Base-by-base conservation (phyloP, 2,888 invertebrate genomes). In the Neoscelio sp. region DNA sequence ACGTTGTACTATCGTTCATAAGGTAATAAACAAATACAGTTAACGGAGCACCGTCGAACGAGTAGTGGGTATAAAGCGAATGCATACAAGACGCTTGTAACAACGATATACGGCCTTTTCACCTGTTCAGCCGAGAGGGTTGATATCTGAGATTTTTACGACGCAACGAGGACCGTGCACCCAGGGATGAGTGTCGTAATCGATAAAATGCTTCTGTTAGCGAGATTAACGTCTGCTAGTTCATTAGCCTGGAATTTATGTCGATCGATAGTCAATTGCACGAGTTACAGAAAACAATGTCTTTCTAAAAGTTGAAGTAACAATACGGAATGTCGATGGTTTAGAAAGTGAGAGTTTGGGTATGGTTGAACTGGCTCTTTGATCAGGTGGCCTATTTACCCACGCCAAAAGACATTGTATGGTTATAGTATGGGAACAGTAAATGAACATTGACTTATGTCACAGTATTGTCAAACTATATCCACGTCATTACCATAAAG, bases 201-300 rank as follows among this genome's bases (percentile, higher is more conserved):
- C 87, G 87, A 89, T 89, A 87, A 89, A 88, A 87, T 80, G 82
- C 83, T 86, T 86, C 85, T 85, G 85, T 86, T 86, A 82, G 84
- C 85, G 84, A 86, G 87, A 88, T 88, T 87, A 87, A 88, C 87
- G 87, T 87, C 85, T 83, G 40, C 77, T 76, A 81, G 81, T 84
- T 85, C 84, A 84, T 85, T 84, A 85, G 83, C 82, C 81, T 67
- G 75, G 76, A 67, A 62, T 70, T 77, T 75, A 78, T 65, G 67
- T 71, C 68, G 74, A 70, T 80, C 76, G 60, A 77, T 80, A 65
- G 74, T 80, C 76, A 73, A 73, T 79, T 70, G 64, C 64, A 70
- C 77, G 64, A 76, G 68, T 68, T 68, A 56, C 64, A 60, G 64
- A 77, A 77, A 77, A 68, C 67, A 75, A 68, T 44, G 12, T 44